These are phyloP conservation scores for Therioaphis trifolii DNA, from an alignment of 2,888 invertebrate genomes.

Conservation along the genomic window DNA sequence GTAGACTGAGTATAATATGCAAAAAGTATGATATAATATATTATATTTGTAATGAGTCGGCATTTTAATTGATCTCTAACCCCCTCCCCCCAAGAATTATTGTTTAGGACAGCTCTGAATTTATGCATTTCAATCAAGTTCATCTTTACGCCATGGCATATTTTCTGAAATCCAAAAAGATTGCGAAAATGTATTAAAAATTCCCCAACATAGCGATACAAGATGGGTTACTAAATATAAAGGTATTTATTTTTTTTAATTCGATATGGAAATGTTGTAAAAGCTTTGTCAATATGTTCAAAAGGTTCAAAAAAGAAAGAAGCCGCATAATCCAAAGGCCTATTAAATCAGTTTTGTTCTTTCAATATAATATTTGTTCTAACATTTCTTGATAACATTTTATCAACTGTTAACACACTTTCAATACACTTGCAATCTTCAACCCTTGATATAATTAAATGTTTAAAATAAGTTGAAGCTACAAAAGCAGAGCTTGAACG, in stretches of 20 bases:
- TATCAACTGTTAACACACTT: no score
- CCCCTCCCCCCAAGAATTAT: no score
- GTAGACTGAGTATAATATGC: no score
- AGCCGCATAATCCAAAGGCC: conserved; percentile 4
- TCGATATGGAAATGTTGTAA: conserved; percentile 17
- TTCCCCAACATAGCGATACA: conserved; percentile 5
- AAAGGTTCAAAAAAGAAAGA: conserved; percentile 23
- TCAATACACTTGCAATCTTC: no score
- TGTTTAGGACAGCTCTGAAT: no score
- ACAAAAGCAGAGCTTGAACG: no score
- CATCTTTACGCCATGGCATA: neutral
- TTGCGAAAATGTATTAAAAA: neutral
- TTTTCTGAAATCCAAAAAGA: conserved; percentile 7
- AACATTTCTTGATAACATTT: no score
- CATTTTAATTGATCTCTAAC: no score
- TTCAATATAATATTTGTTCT: conserved; percentile 30
- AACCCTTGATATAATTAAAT: no score
- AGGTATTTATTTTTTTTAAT: conserved; percentile 33
- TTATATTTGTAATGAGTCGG: no score
- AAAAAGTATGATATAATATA: no score
- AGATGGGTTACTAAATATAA: conserved; percentile 9
- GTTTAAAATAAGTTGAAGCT: no score
- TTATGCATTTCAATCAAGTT: conserved; percentile 27
- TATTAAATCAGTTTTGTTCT: conserved; percentile 28
- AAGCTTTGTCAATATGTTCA: neutral